A percentile compares a stretch with the other conserved stretches of the same genome.
Evolutionary conservation across 1,140 invertebrate genomes (phyloP).

Genomic region (Eumeta japonica): DNA sequence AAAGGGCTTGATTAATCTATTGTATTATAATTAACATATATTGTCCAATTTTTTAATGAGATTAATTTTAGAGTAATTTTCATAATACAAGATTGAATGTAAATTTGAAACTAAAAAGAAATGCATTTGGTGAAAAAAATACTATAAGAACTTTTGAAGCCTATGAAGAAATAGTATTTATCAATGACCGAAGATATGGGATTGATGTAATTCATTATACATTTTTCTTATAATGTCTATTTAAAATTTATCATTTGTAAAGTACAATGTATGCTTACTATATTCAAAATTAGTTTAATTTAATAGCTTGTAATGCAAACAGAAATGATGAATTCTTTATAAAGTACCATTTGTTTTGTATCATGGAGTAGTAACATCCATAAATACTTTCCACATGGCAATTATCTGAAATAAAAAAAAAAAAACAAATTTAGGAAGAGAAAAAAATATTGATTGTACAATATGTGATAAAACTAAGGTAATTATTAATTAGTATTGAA

Average conservation of each 20-base stretch:
- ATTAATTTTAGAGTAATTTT: too few species aligned
- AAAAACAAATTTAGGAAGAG: constrained; percentile 1
- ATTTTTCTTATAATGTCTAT: too few species aligned
- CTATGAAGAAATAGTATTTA: not conserved
- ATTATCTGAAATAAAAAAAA: constrained; percentile 27
- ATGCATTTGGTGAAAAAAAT: constrained; percentile 5
- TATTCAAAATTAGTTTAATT: constrained; percentile 20
- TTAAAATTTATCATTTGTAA: too few species aligned
- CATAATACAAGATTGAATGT: too few species aligned
- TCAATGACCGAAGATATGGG: not conserved
- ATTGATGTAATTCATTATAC: not conserved
- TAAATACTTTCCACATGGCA: constrained; percentile 31
- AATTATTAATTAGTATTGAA: not conserved
- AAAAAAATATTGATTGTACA: too few species aligned
- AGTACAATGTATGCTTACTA: too few species aligned
- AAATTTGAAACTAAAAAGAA: constrained; percentile 16
- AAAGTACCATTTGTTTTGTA: constrained; percentile 24
- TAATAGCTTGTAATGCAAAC: constrained; percentile 32
- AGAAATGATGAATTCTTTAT: constrained; percentile 14
- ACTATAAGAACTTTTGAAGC: constrained; percentile 19
- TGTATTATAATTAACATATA: too few species aligned
- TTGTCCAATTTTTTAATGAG: too few species aligned
- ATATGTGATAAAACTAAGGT: not conserved
- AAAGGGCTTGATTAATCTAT: too few species aligned
- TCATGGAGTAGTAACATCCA: constrained; percentile 20